Evolutionary conservation across 1,140 invertebrate species (phyloP).

Genomic region (Luehdorfia chinensis): DNA sequence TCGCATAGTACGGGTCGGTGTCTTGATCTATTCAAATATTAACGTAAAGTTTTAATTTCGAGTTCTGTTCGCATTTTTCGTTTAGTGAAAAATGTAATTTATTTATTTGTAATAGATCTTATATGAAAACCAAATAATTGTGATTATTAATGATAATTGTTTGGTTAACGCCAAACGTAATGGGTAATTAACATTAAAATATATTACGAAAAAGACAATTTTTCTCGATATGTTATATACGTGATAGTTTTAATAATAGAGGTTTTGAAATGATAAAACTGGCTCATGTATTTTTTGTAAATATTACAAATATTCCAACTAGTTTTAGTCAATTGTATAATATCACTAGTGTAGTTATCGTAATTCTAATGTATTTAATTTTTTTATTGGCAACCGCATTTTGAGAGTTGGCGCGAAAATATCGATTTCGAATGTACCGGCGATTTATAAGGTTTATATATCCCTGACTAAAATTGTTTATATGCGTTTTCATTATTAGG

Average conservation of each 20-base stretch:
- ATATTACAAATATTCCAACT: constrained; percentile 66
- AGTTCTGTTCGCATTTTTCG: constrained; percentile 13
- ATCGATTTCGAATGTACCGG: too few species aligned
- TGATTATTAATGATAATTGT: constrained; percentile 27
- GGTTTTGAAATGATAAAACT: constrained; percentile 23
- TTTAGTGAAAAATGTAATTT: constrained; percentile 1
- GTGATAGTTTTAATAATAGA: constrained; percentile 1
- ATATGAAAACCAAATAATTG: constrained; percentile 35
- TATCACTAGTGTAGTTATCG: constrained; percentile 49
- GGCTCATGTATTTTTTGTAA: constrained; percentile 54
- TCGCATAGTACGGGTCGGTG: too few species aligned
- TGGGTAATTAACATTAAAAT: constrained; percentile 20
- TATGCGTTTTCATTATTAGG: too few species aligned
- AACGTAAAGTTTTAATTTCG: too few species aligned
- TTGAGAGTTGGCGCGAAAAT: too few species aligned
- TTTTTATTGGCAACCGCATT: constrained; percentile 30
- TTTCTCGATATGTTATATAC: constrained; percentile 9
- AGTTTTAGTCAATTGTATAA: constrained; percentile 63
- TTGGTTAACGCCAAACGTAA: constrained; percentile 13
- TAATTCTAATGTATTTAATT: constrained; percentile 54
- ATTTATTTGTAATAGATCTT: constrained; percentile 19
- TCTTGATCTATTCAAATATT: too few species aligned
- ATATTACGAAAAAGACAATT: constrained; percentile 16
- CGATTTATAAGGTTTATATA: too few species aligned
- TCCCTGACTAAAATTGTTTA: too few species aligned